A percentile compares a stretch with the other conserved stretches of the same genome.
These are phyloP conservation scores for Synergus umbraculus DNA, from an alignment of 2,888 invertebrate species.

Conservation along the genomic window DNA sequence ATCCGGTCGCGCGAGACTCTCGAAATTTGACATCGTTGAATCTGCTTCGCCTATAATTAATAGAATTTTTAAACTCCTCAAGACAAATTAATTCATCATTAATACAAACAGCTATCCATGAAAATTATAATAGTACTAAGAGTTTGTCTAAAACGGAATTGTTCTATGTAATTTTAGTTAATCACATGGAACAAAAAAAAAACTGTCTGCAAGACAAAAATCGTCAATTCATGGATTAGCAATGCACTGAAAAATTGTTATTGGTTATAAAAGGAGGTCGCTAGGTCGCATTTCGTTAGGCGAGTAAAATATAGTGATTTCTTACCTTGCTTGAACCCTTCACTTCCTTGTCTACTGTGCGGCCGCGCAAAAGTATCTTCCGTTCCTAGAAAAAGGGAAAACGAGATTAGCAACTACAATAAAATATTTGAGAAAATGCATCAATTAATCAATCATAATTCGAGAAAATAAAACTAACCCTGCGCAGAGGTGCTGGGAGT, in stretches of 20 bases:
- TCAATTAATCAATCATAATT: not conserved
- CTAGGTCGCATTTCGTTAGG: constrained; percentile 56
- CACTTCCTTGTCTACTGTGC: constrained; percentile 75
- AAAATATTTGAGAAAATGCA: not conserved
- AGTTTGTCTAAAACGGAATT: constrained; percentile 25
- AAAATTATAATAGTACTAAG: not conserved
- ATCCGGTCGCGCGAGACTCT: constrained; percentile 23
- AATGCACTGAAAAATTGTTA: constrained; percentile 59
- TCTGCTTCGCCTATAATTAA: constrained; percentile 41
- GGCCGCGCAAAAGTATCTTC: constrained; percentile 77
- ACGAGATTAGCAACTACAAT: not conserved
- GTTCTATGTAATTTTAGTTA: constrained; percentile 10
- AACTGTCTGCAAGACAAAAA: constrained; percentile 28
- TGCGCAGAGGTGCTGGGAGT: constrained; percentile 77
- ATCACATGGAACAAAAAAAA: constrained; percentile 24
- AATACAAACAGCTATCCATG: constrained; percentile 25
- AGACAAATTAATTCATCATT: constrained; percentile 17
- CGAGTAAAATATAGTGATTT: constrained; percentile 55
- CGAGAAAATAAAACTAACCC: constrained; percentile 63
- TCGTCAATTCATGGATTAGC: constrained; percentile 53
- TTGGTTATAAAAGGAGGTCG: constrained; percentile 59
- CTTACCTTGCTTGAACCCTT: constrained; percentile 76
- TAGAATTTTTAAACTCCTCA: constrained; percentile 21
- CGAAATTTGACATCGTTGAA: constrained; percentile 38
- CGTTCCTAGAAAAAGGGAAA: constrained; percentile 65